Evolutionary conservation across 2,797 vertebrate species (phyloP), one percentile per base, ranked within the genome.

Genomic region (Zenarchopterus dispar): DNA sequence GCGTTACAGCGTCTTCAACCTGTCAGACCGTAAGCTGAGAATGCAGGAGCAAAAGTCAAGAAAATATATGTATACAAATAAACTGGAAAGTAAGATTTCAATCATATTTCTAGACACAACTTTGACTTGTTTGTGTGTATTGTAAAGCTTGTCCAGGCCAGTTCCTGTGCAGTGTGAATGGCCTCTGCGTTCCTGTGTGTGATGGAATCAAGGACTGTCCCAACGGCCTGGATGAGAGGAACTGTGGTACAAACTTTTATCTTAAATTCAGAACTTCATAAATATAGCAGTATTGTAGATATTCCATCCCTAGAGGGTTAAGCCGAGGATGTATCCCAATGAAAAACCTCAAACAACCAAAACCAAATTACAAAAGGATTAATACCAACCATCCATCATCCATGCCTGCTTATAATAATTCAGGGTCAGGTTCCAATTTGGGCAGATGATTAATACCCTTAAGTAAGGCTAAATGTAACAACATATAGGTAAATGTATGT

Each of bases 131-230:
- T 3, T 62, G 13, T 78, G 51, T 78, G 57, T 77, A 39, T 70
- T 56, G 36, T 23, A 2, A 62, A 99, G 96, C 97, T 21, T 99
- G 97, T 56, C 97, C 97, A 0, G 92, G 93, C 11, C 94, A 94
- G 85, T 96, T 96, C 72, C 91, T 97, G 54, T 98, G 97, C 84
- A 92, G 81, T 0, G 76, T 93, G 49, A 97, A 95, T 0, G 96
- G 97, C 13, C 84, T 96, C 46, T 99, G 97, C 0, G 96, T 98
- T 24, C 93, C 96, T 0, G 91, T 93, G 26, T 99, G 97, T 24
- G 96, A 99, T 0, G 96, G 97, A 1, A 93, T 99, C 80, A 93
- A 93, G 56, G 96, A 99, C 68, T 99, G 97, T 58, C 93, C 95
- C 70, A 95, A 94, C 0, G 95, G 94, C 36, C 89, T 97, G 28